These are phyloP conservation scores for Petrocephalus microphthalmus DNA, from an alignment of 2,113 vertebrate species.

Conservation along the genomic window DNA sequence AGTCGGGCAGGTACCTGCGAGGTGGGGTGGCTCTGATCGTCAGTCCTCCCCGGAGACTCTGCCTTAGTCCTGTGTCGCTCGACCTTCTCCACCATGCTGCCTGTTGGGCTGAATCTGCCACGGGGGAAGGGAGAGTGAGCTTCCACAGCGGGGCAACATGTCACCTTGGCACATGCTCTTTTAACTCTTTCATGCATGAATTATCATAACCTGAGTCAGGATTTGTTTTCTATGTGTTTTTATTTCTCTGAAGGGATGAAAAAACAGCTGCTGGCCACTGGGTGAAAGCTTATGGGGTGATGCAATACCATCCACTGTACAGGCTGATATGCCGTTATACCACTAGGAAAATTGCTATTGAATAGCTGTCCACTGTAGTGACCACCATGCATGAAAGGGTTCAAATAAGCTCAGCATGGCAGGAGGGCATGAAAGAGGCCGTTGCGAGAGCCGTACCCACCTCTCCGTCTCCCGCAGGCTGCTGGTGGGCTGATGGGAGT, in stretches of 20 bases:
- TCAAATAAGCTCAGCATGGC: too few species aligned
- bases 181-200: too few species aligned
- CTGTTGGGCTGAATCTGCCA: conserved; percentile 86
- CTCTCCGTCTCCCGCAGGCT: conserved; percentile 83
- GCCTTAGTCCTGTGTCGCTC: conserved; percentile 89
- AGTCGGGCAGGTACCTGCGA: conserved; percentile 63
- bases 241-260: too few species aligned
- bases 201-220: too few species aligned
- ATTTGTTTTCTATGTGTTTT: too few species aligned
- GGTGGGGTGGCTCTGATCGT: conserved; percentile 77
- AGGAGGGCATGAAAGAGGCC: neutral
- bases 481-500: conserved; percentile 74
- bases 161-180: neutral
- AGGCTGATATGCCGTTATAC: too few species aligned
- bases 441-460: conserved; percentile 55
- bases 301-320: too few species aligned
- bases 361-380: too few species aligned
- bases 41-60: conserved; percentile 82
- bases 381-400: too few species aligned
- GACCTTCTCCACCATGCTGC: conserved; percentile 75
- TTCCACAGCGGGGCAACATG: neutral
- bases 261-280: too few species aligned
- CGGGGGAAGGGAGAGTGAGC: neutral
- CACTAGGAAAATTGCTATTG: too few species aligned
- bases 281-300: too few species aligned